Evolutionary conservation across 2,113 vertebrate genomes (phyloP), one percentile per base, ranked within the genome.

Genomic region (Rhodinocichla rosea): DNA sequence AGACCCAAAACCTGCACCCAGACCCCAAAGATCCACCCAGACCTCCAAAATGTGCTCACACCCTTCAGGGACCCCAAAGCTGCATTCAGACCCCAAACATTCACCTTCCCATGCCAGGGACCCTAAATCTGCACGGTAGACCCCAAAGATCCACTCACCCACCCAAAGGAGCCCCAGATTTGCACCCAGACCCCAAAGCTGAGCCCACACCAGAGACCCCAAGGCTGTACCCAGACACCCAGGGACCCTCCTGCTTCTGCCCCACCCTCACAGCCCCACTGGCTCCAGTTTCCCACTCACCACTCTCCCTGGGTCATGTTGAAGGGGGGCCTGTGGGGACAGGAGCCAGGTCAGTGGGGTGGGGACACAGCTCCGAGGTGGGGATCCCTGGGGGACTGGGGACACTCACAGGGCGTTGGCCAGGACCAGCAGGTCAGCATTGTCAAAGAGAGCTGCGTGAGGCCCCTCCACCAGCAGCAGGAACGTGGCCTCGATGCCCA

Each of bases 401-500:
- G 52, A 45, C 65, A 98, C 99, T 99, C 96, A 99, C 99, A 99
- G 97, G 94, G 98, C 98, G 27, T 99, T 99, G 92, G 99, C 98
- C 42, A 98, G 97, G 95, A 99, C 98, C 84, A 99, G 98, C 92
- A 99, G 98, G 98, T 99, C 99, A 2, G 99, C 99, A 78, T 99
- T 99, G 98, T 99, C 98, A 17, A 99, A 99, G n/a, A 99, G 98
- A 84, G 98, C 87, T 49, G 98, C 99, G 88, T 99, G 98, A 55
- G 99, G 99, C 68, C 99, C 99, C 98, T 99, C 98, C 75, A 99
- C 97, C 97, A 99, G 98, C 97, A 99, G 97, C 98, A 99, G 97
- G 96, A 99, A 99, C 70, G 98, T 97, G 96, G 98, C 97, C 98
- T 98, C 99, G 83, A 99, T 98, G 93, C 98, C 97, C 97, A 99